Percentiles rank a stretch among this genome's conserved stretches.
phyloP scores from a whole-genome alignment of 2,113 vertebrate genomes.

The Heterochromis multidens region DNA sequence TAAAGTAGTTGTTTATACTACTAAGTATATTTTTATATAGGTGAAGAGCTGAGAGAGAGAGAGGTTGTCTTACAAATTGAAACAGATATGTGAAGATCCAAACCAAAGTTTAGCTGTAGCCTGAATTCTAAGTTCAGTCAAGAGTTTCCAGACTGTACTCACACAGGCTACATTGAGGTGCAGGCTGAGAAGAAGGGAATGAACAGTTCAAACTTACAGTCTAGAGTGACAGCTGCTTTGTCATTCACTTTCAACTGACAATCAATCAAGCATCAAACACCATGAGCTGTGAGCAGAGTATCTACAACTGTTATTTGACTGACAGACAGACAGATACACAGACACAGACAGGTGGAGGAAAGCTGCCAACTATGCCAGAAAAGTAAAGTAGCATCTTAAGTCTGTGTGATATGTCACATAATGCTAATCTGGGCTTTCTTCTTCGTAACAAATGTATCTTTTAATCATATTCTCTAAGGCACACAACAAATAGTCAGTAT shows the following conservation, averaged over 20 bases:
- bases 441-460: neutral
- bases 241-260: neutral
- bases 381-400: neutral
- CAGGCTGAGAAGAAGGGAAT: neutral
- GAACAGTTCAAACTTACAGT: neutral
- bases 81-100: neutral
- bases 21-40: neutral
- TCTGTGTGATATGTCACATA: no score
- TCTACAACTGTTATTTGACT: neutral
- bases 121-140: neutral
- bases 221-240: neutral
- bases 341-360: no score
- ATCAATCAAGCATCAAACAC: constrained; percentile 3
- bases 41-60: neutral
- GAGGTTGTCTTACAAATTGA: neutral
- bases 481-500: neutral
- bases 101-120: neutral
- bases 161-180: neutral
- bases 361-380: no score
- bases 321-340: neutral
- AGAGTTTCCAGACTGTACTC: no score
- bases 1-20: neutral
- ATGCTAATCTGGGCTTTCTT: neutral
- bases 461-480: neutral
- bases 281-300: neutral